Percentiles rank a stretch among this genome's conserved stretches.
phyloP scores from a whole-genome alignment of 2,113 vertebrate species.

The Pelecanoides urinatrix region DNA sequence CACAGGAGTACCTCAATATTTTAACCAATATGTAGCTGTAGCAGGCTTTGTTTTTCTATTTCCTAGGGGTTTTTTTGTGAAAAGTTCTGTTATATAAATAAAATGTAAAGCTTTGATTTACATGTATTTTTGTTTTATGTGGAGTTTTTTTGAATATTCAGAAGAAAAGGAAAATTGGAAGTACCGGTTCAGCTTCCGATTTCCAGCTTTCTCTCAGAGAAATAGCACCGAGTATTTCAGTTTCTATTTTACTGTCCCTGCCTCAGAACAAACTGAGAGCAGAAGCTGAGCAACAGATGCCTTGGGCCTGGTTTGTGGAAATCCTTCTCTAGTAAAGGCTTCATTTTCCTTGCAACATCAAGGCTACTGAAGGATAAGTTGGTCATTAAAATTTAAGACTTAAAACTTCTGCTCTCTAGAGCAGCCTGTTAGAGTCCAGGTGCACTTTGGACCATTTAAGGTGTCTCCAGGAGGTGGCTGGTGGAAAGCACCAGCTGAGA shows the following conservation, averaged over 20 bases:
- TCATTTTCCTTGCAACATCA: background rate
- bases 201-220: background rate
- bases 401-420: background rate
- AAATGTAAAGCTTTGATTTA: background rate
- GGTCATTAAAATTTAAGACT: background rate
- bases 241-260: background rate
- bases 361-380: background rate
- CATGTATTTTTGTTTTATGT: background rate
- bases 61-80: background rate
- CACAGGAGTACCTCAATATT: background rate
- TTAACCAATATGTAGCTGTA: too few species aligned
- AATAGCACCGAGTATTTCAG: background rate
- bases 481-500: background rate
- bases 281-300: background rate
- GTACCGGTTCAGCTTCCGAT: fast-evolving
- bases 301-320: background rate
- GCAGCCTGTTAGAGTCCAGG: background rate
- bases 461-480: background rate
- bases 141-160: background rate
- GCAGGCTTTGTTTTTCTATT: background rate
- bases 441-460: background rate
- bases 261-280: background rate
- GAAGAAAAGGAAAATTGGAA: background rate
- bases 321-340: background rate
- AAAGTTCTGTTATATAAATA: background rate